Conservation (phyloP, 1,140 invertebrate species). For the Phortica variegata region DNA sequence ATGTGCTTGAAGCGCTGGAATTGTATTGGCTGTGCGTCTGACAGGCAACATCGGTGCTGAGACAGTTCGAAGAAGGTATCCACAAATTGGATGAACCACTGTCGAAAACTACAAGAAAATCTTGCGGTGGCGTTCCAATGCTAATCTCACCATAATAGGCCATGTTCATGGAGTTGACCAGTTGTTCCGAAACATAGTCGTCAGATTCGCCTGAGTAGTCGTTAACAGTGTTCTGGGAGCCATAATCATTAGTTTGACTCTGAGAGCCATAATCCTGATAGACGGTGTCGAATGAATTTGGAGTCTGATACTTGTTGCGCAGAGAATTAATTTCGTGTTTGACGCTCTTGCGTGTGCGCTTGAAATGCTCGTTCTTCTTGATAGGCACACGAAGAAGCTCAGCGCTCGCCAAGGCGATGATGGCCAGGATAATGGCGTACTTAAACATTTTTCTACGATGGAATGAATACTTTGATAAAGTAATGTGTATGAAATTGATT, state of each 20-base stretch:
- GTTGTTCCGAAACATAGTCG: constrained; percentile 23
- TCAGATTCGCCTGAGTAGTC: constrained; percentile 13
- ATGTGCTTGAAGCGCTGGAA: constrained; percentile 35
- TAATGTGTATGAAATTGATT: no score
- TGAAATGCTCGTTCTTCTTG: constrained; percentile 22
- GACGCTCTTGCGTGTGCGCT: constrained; percentile 10
- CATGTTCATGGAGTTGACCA: constrained; percentile 39
- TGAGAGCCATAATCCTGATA: constrained; percentile 5
- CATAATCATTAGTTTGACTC: constrained; percentile 16
- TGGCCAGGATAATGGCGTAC: constrained; percentile 18
- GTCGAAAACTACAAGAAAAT: constrained; percentile 48
- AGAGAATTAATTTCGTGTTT: constrained; percentile 18
- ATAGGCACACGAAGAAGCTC: constrained; percentile 36
- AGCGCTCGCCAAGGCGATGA: constrained; percentile 26
- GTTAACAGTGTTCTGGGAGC: constrained; percentile 17
- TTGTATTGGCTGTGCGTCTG: constrained; percentile 42
- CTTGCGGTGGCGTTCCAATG: constrained; percentile 90
- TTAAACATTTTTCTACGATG: constrained; percentile 43
- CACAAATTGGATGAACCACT: constrained; percentile 44
- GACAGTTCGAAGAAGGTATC: constrained; percentile 38
- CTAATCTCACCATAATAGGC: constrained; percentile 71
- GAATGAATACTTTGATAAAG: no score
- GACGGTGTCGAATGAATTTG: neutral
- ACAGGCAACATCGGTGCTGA: constrained; percentile 32
- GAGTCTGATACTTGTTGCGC: constrained; percentile 30